Conservation (phyloP, 2,888 invertebrate species). For the Cephus sareptanus region DNA sequence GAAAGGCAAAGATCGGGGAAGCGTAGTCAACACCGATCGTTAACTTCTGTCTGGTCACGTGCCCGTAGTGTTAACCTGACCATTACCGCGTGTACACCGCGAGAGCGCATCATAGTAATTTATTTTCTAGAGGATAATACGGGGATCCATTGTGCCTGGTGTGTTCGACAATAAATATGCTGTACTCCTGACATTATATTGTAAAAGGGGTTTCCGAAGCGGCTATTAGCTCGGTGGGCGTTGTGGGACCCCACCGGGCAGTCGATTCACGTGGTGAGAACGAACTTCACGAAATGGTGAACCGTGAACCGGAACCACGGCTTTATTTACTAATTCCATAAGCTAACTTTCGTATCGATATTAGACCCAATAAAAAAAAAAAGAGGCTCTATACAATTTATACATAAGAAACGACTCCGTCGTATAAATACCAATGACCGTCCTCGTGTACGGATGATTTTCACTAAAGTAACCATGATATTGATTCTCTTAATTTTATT, state of each 20-base stretch:
- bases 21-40: constrained; percentile 44
- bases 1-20: constrained; percentile 31
- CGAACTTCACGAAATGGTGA: neutral
- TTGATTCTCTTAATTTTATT: too few relatives aligned
- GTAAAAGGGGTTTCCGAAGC: constrained; percentile 23
- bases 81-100: constrained; percentile 37
- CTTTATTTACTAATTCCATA: too few relatives aligned
- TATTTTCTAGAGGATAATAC: constrained; percentile 31
- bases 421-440: too few relatives aligned
- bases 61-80: constrained; percentile 44
- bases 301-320: too few relatives aligned
- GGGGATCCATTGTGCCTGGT: constrained; percentile 11
- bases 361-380: too few relatives aligned
- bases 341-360: too few relatives aligned
- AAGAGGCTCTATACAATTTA: too few relatives aligned
- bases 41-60: constrained; percentile 56
- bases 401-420: too few relatives aligned
- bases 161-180: constrained; percentile 29
- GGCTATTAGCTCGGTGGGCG: constrained; percentile 37
- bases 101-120: constrained; percentile 35
- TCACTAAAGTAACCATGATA: too few relatives aligned
- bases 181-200: constrained; percentile 29
- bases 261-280: constrained; percentile 35
- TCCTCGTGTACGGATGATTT: too few relatives aligned
- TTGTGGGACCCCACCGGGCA: constrained; percentile 35